phyloP scores from a whole-genome alignment of 2,888 invertebrate species.

The Scaptomyza polygonia region DNA sequence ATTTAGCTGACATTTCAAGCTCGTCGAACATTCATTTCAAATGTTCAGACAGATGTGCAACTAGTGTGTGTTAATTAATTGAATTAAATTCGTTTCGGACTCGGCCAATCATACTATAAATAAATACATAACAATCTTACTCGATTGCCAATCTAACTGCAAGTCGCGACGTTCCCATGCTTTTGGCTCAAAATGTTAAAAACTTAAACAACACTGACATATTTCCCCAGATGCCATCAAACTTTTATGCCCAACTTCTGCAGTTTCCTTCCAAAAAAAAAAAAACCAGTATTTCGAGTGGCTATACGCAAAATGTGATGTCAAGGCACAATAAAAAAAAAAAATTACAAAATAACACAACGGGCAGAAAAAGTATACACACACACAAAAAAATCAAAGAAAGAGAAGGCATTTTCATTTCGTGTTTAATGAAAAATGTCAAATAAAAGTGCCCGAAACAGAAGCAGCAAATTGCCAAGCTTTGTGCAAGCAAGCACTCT shows the following conservation, averaged over 20 bases:
- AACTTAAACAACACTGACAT: slow-evolving; percentile 78
- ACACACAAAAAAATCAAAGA: background rate
- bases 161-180: slow-evolving; percentile 50
- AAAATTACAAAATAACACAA: slow-evolving; percentile 2
- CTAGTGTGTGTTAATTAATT: slow-evolving; percentile 53
- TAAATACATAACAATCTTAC: slow-evolving; percentile 64
- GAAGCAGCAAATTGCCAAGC: slow-evolving; percentile 71
- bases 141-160: slow-evolving; percentile 20
- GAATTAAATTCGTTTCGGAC: slow-evolving; percentile 61
- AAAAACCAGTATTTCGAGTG: slow-evolving; percentile 54
- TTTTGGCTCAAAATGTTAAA: slow-evolving; percentile 68
- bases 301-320: slow-evolving; percentile 73
- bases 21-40: slow-evolving; percentile 20
- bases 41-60: slow-evolving; percentile 6
- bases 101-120: slow-evolving; percentile 72
- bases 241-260: slow-evolving; percentile 65
- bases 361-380: slow-evolving; percentile 8
- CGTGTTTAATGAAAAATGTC: slow-evolving; percentile 79
- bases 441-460: slow-evolving; percentile 77
- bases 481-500: slow-evolving; percentile 66
- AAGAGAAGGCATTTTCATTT: slow-evolving; percentile 74
- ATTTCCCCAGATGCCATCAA: slow-evolving; percentile 78
- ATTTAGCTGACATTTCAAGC: background rate
- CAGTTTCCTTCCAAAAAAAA: slow-evolving; percentile 14
- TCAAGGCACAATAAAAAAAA: slow-evolving; percentile 65